Percentiles rank a stretch among this genome's conserved stretches.
Conservation (phyloP, 2,888 invertebrate genomes). For the Eupithecia abbreviata region DNA sequence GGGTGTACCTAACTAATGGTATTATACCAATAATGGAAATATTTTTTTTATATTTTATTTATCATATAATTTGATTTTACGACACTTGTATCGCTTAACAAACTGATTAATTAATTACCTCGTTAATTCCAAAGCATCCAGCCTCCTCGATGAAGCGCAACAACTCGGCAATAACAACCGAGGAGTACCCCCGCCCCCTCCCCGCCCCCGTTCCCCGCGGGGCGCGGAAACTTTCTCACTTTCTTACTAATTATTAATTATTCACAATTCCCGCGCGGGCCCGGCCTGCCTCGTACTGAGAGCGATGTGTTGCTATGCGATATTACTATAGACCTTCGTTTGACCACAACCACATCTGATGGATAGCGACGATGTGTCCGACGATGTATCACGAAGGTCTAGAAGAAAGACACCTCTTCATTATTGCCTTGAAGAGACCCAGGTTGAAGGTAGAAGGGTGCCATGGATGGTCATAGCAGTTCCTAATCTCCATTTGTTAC, state of each 20-base stretch:
- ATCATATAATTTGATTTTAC: too few species aligned
- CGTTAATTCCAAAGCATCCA: background rate
- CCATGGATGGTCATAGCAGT: too few species aligned
- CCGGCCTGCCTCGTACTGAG: background rate
- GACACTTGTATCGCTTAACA: background rate
- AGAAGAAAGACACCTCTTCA: too few species aligned
- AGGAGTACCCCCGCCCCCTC: slow-evolving; percentile 6
- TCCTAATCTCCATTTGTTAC: too few species aligned
- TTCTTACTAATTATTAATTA: slow-evolving; percentile 37
- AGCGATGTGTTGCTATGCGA: background rate
- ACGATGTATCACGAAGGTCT: too few species aligned
- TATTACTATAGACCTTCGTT: background rate
- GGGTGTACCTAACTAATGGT: too few species aligned
- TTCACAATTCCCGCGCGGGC: slow-evolving; percentile 20
- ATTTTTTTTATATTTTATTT: too few species aligned
- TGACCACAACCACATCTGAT: too few species aligned
- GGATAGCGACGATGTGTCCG: too few species aligned
- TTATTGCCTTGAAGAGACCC: too few species aligned
- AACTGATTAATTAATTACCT: background rate
- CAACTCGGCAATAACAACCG: background rate
- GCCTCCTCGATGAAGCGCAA: background rate
- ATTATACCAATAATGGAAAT: too few species aligned
- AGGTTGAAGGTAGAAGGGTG: too few species aligned
- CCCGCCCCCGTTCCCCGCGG: background rate
- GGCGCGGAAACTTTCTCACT: slow-evolving; percentile 36